A percentile compares a stretch with the other conserved stretches of the same genome.
Evolutionary conservation across 2,888 invertebrate species (phyloP).

Genomic region (Parnassius smintheus): DNA sequence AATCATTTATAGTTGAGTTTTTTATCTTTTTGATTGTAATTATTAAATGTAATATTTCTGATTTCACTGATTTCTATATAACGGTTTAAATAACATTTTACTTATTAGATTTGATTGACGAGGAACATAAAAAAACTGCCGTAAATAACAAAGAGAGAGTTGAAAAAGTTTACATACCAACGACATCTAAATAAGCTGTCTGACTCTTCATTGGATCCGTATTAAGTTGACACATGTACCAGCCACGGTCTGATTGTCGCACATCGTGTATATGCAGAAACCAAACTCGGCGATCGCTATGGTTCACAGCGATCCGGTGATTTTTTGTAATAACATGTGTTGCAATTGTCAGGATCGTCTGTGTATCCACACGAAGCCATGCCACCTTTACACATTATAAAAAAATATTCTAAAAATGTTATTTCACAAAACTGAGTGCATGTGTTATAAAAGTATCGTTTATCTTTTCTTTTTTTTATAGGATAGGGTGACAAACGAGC

Average conservation of each 20-base stretch:
- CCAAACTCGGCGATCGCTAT: conserved; percentile 93
- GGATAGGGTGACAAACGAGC: too few species aligned
- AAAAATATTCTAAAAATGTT: too few species aligned
- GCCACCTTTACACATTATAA: conserved; percentile 83
- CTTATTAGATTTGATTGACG: too few species aligned
- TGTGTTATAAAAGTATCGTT: too few species aligned
- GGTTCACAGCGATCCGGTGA: conserved; percentile 91
- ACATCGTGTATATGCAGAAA: conserved; percentile 93
- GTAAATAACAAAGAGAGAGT: not conserved
- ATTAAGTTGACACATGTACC: conserved; percentile 97
- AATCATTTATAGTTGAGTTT: too few species aligned
- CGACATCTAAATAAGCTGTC: conserved; percentile 92
- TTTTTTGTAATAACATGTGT: conserved; percentile 95
- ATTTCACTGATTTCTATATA: too few species aligned
- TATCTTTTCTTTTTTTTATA: too few species aligned
- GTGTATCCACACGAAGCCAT: conserved; percentile 95
- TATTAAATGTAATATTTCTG: too few species aligned
- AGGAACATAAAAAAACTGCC: too few species aligned
- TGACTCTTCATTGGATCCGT: conserved; percentile 97
- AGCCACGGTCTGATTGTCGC: conserved; percentile 90
- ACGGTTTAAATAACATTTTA: too few species aligned
- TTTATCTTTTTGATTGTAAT: too few species aligned
- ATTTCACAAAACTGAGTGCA: too few species aligned
- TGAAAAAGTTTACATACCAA: conserved; percentile 83
- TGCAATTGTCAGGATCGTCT: conserved; percentile 94